A percentile compares a stretch with the other conserved stretches of the same genome.
These are phyloP conservation scores for Indri indri DNA, from an alignment of 2,113 vertebrate species.

Conservation along the genomic window DNA sequence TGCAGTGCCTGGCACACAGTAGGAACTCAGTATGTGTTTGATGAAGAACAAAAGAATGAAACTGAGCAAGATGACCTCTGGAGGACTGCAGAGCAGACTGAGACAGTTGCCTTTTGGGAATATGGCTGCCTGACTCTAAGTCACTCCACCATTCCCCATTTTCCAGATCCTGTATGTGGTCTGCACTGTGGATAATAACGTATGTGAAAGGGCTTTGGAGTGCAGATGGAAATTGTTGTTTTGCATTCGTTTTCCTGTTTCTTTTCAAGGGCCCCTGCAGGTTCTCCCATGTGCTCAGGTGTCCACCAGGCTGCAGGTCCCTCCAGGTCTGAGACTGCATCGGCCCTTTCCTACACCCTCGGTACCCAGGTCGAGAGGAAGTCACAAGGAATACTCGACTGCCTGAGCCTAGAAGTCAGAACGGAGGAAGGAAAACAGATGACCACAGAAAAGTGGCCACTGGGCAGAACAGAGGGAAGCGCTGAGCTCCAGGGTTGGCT, in stretches of 20 bases:
- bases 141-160: background rate
- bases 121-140: background rate
- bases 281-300: background rate
- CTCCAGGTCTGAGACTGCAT: background rate
- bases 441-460: constrained; percentile 50
- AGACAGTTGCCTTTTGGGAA: background rate
- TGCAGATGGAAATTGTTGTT: constrained; percentile 49
- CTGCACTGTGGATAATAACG: background rate
- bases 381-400: background rate
- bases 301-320: background rate
- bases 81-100: background rate
- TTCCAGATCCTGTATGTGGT: background rate
- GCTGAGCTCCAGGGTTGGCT: background rate
- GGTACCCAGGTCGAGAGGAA: background rate
- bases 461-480: constrained; percentile 4
- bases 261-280: background rate
- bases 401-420: constrained; percentile 30
- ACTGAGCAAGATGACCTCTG: background rate
- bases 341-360: background rate
- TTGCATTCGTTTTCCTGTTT: constrained; percentile 43
- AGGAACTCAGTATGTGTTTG: background rate
- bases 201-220: background rate
- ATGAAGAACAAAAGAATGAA: background rate
- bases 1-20: background rate
- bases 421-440: constrained; percentile 53